A percentile compares a stretch with the other conserved stretches of the same genome.
These are phyloP conservation scores for Bhutanitis thaidina DNA, from an alignment of 2,888 invertebrate species.

Conservation along the genomic window DNA sequence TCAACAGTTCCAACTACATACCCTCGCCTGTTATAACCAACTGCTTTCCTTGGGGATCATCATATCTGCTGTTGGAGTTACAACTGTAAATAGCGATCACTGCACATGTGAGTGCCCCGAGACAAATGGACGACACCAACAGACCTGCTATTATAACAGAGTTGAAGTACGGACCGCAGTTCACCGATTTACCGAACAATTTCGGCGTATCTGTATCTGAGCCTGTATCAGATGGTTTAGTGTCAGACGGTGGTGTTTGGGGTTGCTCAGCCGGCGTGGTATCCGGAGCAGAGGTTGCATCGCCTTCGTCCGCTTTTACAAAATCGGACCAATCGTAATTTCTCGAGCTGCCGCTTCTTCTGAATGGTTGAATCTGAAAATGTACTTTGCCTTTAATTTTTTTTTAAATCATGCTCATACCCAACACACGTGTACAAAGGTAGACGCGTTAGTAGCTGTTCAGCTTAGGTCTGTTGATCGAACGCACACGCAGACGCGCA, in stretches of 20 bases:
- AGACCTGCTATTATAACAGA: constrained; percentile 35
- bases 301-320: neutral
- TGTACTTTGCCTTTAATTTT: no score
- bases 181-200: constrained; percentile 34
- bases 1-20: neutral
- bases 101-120: constrained; percentile 36
- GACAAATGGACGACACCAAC: constrained; percentile 32
- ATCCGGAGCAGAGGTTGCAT: neutral
- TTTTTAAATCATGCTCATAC: no score
- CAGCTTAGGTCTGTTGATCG: no score
- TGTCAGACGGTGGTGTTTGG: no score
- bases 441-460: no score
- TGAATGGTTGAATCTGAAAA: constrained; percentile 16
- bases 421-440: no score
- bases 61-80: constrained; percentile 37
- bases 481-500: no score
- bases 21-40: constrained; percentile 18
- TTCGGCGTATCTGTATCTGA: neutral
- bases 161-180: constrained; percentile 51
- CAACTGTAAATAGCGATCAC: constrained; percentile 34
- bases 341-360: neutral
- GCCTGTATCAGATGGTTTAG: no score
- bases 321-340: neutral
- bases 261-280: no score
- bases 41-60: constrained; percentile 43